Percentiles rank a stretch among this genome's conserved stretches.
Evolutionary conservation across 2,113 vertebrate species (phyloP).

Genomic region (Coptodon bakossiorum): DNA sequence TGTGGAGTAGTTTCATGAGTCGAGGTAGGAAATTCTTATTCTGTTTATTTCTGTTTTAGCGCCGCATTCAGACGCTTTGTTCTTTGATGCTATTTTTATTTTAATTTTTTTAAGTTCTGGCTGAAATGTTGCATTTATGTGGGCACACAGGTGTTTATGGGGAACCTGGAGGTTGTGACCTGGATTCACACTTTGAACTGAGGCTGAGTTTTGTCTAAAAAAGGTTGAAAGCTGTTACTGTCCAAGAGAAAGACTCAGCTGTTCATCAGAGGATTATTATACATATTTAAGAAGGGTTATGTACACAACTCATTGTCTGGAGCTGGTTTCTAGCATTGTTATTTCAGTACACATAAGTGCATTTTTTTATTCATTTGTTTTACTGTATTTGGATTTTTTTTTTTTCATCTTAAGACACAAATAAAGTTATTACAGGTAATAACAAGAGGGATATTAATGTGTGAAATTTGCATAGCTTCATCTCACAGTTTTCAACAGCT

Average conservation of each 20-base stretch:
- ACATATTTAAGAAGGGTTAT: neutral
- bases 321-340: neutral
- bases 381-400: neutral
- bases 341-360: neutral
- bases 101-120: neutral
- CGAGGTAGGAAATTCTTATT: conserved; percentile 45
- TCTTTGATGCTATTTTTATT: neutral
- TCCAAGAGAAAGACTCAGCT: neutral
- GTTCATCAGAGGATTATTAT: neutral
- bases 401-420: neutral
- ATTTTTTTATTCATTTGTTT: neutral
- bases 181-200: neutral
- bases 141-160: neutral
- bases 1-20: conserved; percentile 53
- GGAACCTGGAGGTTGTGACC: neutral
- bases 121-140: neutral
- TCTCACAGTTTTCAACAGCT: neutral
- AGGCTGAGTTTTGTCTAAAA: neutral
- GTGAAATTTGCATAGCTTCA: neutral
- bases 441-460: neutral
- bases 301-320: neutral
- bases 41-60: neutral
- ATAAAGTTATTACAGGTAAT: neutral
- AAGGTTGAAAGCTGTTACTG: neutral
- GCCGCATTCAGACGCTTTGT: neutral